phyloP scores from a whole-genome alignment of 2,113 vertebrate species.

The Brachyistius frenatus region DNA sequence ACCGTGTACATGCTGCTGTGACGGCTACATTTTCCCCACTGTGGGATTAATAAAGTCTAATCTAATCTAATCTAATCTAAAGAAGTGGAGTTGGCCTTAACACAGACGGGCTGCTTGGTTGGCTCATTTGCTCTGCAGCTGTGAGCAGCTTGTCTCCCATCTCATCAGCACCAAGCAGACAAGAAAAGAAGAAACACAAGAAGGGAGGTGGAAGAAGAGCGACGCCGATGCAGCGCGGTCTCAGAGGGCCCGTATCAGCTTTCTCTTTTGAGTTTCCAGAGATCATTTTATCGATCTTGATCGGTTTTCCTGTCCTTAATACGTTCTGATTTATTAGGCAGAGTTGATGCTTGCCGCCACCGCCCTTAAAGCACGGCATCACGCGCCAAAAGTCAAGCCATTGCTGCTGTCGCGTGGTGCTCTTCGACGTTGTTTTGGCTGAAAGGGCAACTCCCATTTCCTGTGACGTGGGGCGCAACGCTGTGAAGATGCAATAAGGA shows the following conservation, averaged over 20 bases:
- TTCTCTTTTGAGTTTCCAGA: background rate
- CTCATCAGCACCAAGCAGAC: conserved; percentile 14
- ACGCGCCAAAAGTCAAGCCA: no score
- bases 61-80: background rate
- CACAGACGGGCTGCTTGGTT: background rate
- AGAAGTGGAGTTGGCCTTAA: background rate
- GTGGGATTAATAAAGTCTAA: no score
- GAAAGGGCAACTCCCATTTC: no score
- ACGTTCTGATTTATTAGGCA: background rate
- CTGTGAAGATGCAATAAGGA: no score
- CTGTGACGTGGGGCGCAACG: no score
- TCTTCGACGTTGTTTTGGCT: no score
- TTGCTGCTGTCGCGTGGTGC: no score
- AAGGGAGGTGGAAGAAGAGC: background rate
- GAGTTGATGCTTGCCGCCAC: no score
- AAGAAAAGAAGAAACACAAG: conserved; percentile 3
- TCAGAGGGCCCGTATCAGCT: background rate
- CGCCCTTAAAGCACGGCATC: no score
- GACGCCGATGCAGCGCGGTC: background rate
- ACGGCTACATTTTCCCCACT: no score
- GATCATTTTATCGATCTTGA: background rate
- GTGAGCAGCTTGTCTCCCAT: background rate
- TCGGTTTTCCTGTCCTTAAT: background rate
- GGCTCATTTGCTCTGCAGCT: conserved; percentile 33
- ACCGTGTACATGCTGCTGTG: no score